phyloP scores from a whole-genome alignment of 2,888 invertebrate genomes.

The Parthenolecanium corni region DNA sequence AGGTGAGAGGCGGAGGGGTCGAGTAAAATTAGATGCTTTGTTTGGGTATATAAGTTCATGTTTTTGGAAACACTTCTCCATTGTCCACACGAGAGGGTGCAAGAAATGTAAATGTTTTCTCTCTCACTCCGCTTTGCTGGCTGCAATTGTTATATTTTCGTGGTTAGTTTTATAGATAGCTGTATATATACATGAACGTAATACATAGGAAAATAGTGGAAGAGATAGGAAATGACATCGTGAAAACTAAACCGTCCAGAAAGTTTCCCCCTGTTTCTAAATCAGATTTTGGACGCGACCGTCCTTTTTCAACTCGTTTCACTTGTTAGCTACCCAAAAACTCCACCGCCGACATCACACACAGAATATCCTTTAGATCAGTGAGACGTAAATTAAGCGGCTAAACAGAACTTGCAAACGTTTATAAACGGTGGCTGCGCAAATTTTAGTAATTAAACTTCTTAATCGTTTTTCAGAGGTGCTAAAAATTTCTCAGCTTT shows the following conservation, averaged over 20 bases:
- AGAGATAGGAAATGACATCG: slow-evolving; percentile 27
- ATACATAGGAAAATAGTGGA: slow-evolving; percentile 11
- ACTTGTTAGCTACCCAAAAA: slow-evolving; percentile 21
- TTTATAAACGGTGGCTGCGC: not conserved
- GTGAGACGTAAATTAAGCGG: slow-evolving; percentile 26
- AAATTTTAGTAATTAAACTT: not conserved
- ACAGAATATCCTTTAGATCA: slow-evolving; percentile 20
- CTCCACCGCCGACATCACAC: too few species aligned
- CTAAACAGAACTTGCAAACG: not conserved
- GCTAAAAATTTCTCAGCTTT: not conserved
- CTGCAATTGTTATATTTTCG: slow-evolving; percentile 24
- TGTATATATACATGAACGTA: too few species aligned
- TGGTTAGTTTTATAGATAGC: slow-evolving; percentile 8
- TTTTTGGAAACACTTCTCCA: slow-evolving; percentile 11
- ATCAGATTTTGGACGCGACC: slow-evolving; percentile 24
- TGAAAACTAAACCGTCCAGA: slow-evolving; percentile 27
- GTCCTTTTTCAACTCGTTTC: slow-evolving; percentile 23
- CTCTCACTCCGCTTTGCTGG: slow-evolving; percentile 5
- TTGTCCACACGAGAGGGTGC: too few species aligned
- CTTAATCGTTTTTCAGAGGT: not conserved
- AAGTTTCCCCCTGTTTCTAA: slow-evolving; percentile 23
- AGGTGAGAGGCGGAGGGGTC: too few species aligned
- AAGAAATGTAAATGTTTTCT: not conserved
- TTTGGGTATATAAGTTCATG: slow-evolving; percentile 18
- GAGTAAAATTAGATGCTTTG: slow-evolving; percentile 18